Percentiles rank a stretch among this genome's conserved stretches.
These are phyloP conservation scores for Silvanus unidentatus DNA, from an alignment of 2,888 invertebrate species.

Conservation along the genomic window DNA sequence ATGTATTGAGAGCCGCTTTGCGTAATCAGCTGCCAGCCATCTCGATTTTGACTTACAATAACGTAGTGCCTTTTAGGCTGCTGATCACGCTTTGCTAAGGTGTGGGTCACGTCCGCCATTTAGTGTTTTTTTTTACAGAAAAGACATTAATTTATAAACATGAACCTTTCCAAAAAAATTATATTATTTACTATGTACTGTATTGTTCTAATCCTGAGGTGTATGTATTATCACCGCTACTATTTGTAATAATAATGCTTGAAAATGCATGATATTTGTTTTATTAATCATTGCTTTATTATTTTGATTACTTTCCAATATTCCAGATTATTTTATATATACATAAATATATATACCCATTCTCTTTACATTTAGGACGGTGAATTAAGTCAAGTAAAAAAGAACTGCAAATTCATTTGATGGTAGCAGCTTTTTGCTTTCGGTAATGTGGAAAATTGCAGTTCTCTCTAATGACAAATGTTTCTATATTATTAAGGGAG, in stretches of 20 bases:
- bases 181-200: slow-evolving; percentile 48
- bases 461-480: too few species aligned
- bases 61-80: slow-evolving; percentile 48
- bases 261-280: slow-evolving; percentile 82
- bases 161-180: slow-evolving; percentile 16
- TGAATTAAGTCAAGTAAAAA: too few species aligned
- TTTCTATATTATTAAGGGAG: too few species aligned
- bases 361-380: background rate
- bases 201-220: slow-evolving; percentile 52
- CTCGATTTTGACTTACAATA: slow-evolving; percentile 41
- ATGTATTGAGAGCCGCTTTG: slow-evolving; percentile 27
- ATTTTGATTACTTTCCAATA: slow-evolving; percentile 38
- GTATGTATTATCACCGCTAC: slow-evolving; percentile 60
- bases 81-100: slow-evolving; percentile 46
- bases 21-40: slow-evolving; percentile 47
- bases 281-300: slow-evolving; percentile 54
- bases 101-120: slow-evolving; percentile 43
- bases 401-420: too few species aligned
- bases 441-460: too few species aligned
- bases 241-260: slow-evolving; percentile 83
- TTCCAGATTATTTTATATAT: slow-evolving; percentile 1
- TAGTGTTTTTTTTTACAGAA: slow-evolving; percentile 15
- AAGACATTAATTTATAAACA: slow-evolving; percentile 5
- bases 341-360: background rate
- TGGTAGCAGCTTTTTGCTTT: too few species aligned